Conservation (phyloP, 2,888 invertebrate species). For the Conchocele bisecta region DNA sequence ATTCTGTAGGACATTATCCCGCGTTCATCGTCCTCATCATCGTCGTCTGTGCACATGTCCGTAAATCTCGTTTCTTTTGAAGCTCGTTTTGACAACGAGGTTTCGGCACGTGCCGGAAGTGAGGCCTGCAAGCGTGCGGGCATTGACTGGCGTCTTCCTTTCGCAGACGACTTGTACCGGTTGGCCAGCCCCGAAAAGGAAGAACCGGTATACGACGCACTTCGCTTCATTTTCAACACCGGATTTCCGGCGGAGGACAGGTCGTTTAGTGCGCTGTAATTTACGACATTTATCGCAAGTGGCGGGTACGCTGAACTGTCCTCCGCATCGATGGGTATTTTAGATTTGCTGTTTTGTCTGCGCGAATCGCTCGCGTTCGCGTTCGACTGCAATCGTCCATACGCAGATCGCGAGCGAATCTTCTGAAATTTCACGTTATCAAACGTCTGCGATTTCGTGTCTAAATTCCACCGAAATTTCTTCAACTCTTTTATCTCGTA, state of each 20-base stretch:
- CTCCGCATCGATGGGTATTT: no score
- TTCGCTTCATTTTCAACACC: no score
- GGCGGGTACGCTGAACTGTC: neutral
- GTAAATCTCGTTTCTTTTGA: neutral
- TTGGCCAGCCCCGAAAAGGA: no score
- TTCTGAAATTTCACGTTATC: conserved; percentile 49
- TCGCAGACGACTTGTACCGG: neutral
- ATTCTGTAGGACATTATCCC: conserved; percentile 35
- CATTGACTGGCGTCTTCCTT: neutral
- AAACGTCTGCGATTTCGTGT: conserved; percentile 55
- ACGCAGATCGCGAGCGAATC: conserved; percentile 34
- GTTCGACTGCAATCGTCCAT: conserved; percentile 20
- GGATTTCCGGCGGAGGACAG: no score
- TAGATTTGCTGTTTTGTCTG: no score
- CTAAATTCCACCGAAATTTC: conserved; percentile 49
- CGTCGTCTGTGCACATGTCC: neutral
- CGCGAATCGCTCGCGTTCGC: no score
- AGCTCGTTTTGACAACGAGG: no score
- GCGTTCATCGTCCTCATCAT: neutral
- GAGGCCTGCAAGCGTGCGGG: no score
- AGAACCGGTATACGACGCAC: no score
- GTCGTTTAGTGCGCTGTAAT: no score
- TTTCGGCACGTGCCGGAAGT: no score
- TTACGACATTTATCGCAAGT: neutral
- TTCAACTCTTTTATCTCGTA: conserved; percentile 51